Percentiles rank a stretch among this genome's conserved stretches.
Evolutionary conservation across 2,888 invertebrate species (phyloP).

Genomic region (Nephrocerus scutellatus): DNA sequence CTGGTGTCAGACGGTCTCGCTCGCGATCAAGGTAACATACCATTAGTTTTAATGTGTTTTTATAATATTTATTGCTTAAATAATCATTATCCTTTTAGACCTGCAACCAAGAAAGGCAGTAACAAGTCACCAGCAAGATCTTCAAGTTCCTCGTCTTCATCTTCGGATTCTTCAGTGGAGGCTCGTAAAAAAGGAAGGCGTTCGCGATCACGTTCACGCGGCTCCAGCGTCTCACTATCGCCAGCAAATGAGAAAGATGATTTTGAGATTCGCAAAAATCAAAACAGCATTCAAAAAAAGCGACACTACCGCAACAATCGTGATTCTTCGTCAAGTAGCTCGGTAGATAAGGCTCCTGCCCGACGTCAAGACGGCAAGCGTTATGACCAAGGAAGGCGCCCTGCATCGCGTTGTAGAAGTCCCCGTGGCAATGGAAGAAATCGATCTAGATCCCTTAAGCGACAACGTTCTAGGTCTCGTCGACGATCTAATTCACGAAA

Average conservation of each 20-base stretch:
- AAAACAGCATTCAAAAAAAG: conserved; percentile 77
- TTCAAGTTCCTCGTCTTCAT: conserved; percentile 33
- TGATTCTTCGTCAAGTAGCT: conserved; percentile 63
- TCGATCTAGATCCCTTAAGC: no score
- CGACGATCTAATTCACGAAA: conserved; percentile 37
- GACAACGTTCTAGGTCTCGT: conserved; percentile 40
- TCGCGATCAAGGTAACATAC: conserved; percentile 19
- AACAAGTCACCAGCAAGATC: conserved; percentile 26
- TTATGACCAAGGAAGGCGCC: conserved; percentile 16
- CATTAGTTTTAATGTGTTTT: background rate
- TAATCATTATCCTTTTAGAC: conserved; percentile 25
- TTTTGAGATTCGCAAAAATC: conserved; percentile 68
- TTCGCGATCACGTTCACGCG: conserved; percentile 43
- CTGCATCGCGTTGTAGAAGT: conserved; percentile 33
- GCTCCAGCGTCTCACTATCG: conserved; percentile 41
- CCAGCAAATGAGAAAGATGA: conserved; percentile 50
- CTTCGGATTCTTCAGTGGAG: conserved; percentile 33
- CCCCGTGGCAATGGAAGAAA: conserved; percentile 34
- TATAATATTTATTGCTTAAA: conserved; percentile 3
- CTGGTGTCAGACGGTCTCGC: conserved; percentile 16
- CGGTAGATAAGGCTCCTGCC: conserved; percentile 35
- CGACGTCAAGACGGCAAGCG: conserved; percentile 19
- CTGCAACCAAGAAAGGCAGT: conserved; percentile 29
- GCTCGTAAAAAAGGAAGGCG: conserved; percentile 40
- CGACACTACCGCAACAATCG: conserved; percentile 82